Percentiles rank a stretch among this genome's conserved stretches.
Conservation (phyloP, 2,113 vertebrate species). For the Vicugna pacos region DNA sequence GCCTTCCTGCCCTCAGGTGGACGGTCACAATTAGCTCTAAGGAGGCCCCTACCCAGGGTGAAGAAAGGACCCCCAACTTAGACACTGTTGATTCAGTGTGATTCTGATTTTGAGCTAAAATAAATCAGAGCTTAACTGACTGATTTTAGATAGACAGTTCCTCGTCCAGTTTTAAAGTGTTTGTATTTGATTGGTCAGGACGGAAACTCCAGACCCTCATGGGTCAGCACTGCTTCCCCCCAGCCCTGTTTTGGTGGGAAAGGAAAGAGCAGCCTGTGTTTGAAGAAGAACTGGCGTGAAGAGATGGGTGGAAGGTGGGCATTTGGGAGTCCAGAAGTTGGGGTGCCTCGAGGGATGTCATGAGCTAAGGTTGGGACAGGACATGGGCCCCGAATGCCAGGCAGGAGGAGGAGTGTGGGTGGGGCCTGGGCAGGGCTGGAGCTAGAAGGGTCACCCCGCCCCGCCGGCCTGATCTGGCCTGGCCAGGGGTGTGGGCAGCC, state of each 20-base stretch:
- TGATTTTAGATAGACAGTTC: slow-evolving; percentile 63
- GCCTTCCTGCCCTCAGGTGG: background rate
- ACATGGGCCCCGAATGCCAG: slow-evolving; percentile 12
- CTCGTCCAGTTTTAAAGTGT: slow-evolving; percentile 28
- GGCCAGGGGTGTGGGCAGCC: slow-evolving; percentile 68
- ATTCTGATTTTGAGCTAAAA: slow-evolving; percentile 68
- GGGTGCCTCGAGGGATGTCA: background rate
- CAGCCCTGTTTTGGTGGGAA: background rate
- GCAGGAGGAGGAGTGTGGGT: slow-evolving; percentile 42
- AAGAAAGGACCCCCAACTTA: background rate
- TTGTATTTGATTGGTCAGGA: slow-evolving; percentile 16
- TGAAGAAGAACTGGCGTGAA: slow-evolving; percentile 26
- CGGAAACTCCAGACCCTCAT: background rate
- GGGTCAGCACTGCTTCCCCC: background rate
- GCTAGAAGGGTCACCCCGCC: slow-evolving; percentile 53
- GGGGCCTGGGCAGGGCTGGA: slow-evolving; percentile 41
- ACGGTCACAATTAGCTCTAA: background rate
- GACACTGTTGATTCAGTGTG: slow-evolving; percentile 42
- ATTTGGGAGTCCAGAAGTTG: background rate
- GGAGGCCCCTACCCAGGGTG: background rate
- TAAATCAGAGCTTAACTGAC: slow-evolving; percentile 60
- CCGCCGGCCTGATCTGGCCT: slow-evolving; percentile 49
- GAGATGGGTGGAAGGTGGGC: background rate
- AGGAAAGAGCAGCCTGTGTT: background rate
- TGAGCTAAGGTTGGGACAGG: slow-evolving; percentile 26